These are phyloP conservation scores for Spinibarbus caldwelli DNA, from an alignment of 2,797 vertebrate species.

Conservation along the genomic window DNA sequence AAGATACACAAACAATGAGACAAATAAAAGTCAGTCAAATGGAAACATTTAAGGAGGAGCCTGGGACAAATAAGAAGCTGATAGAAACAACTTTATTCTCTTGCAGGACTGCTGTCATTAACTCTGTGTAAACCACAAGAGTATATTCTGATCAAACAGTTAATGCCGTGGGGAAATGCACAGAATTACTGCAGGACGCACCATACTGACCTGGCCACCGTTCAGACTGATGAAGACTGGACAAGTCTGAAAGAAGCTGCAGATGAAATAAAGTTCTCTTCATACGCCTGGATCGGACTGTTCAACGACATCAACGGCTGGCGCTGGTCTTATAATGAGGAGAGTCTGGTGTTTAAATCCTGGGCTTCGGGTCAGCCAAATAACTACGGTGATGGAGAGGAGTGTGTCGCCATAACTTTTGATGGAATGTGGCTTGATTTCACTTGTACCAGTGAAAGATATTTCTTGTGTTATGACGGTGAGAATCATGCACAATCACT, in stretches of 20 bases:
- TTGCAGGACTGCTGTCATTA: slow-evolving; percentile 1
- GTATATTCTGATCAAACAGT: background rate
- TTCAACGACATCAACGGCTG: slow-evolving; percentile 39
- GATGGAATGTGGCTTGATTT: fast-evolving
- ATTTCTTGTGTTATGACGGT: slow-evolving; percentile 12
- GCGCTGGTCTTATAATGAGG: slow-evolving; percentile 18
- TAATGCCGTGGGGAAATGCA: background rate
- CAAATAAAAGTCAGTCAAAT: too few relatives aligned
- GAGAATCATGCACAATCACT: background rate
- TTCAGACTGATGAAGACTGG: slow-evolving; percentile 17
- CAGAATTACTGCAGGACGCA: slow-evolving; percentile 24
- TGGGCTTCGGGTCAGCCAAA: fast-evolving
- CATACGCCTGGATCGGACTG: slow-evolving; percentile 22
- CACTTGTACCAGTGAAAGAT: fast-evolving
- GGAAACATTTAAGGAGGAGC: too few relatives aligned
- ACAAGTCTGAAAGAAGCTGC: background rate
- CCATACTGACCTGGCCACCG: slow-evolving; percentile 11
- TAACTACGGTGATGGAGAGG: background rate
- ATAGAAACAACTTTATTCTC: background rate
- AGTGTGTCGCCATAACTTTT: background rate
- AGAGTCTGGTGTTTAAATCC: fast-evolving
- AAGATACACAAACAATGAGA: too few relatives aligned
- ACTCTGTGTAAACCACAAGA: background rate
- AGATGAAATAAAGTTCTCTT: background rate
- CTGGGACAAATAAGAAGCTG: too few relatives aligned